Conservation (phyloP, 2,113 vertebrate genomes). For the Illadopsis cleaveri region DNA sequence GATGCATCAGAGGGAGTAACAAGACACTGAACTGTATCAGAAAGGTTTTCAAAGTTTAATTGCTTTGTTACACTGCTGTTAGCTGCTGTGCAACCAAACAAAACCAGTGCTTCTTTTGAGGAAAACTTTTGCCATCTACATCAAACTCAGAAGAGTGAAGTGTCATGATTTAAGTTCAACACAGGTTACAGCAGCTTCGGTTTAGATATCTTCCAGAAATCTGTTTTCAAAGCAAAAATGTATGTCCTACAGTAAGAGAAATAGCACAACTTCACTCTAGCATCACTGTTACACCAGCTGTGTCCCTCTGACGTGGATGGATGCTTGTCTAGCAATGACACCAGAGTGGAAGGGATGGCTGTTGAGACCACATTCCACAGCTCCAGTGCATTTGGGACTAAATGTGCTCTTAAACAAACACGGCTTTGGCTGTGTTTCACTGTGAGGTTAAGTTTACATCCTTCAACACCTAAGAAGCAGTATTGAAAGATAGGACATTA, state of each 20-base stretch:
- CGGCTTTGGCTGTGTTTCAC: not conserved
- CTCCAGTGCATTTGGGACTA: not conserved
- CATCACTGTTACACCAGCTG: not conserved
- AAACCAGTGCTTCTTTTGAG: not conserved
- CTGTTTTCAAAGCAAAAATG: not conserved
- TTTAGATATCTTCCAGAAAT: not conserved
- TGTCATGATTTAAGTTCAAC: not conserved
- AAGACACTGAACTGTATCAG: not conserved
- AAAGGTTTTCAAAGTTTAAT: not conserved
- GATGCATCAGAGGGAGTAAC: not conserved
- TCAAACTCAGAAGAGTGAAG: not conserved
- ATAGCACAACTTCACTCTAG: not conserved
- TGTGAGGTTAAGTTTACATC: not conserved
- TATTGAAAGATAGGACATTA: not conserved
- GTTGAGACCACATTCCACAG: not conserved
- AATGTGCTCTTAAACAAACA: not conserved
- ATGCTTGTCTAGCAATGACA: not conserved
- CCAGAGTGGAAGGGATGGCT: not conserved
- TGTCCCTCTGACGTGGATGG: fast-evolving
- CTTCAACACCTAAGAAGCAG: not conserved
- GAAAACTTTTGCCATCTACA: not conserved
- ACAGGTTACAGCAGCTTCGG: not conserved
- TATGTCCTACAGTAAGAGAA: not conserved
- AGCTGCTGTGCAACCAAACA: not conserved
- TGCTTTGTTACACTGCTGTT: not conserved